phyloP scores from a whole-genome alignment of 1,140 invertebrate genomes.

The Zelostemma sp. region DNA sequence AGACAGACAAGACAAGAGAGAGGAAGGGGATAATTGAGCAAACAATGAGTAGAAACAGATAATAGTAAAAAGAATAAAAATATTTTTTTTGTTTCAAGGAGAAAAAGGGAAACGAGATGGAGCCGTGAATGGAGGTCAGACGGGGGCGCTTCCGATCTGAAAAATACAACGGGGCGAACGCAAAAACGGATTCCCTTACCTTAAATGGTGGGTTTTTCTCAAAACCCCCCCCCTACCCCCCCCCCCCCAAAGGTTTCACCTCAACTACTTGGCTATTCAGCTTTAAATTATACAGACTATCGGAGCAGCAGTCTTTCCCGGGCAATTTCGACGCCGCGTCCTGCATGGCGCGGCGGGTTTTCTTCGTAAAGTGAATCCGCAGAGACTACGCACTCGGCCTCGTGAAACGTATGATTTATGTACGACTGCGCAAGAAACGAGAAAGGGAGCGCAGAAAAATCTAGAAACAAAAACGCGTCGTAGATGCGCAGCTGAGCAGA shows the following conservation, averaged over 20 bases:
- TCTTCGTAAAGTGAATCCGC: constrained; percentile 31
- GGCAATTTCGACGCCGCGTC: constrained; percentile 42
- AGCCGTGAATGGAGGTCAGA: no score
- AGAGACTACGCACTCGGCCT: constrained; percentile 38
- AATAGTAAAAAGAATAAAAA: no score
- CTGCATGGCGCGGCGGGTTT: constrained; percentile 17
- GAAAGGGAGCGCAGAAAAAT: constrained; percentile 22
- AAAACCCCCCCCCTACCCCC: no score
- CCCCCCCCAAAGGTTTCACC: constrained; percentile 13
- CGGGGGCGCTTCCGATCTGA: no score
- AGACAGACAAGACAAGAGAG: no score
- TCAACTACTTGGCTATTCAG: constrained; percentile 32
- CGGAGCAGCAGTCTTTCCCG: constrained; percentile 24
- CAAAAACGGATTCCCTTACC: constrained; percentile 10
- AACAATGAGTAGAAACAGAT: no score
- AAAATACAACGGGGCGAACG: no score
- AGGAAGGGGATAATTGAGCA: no score
- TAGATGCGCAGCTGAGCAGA: constrained; percentile 14
- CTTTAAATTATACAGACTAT: constrained; percentile 52
- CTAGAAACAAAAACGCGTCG: constrained; percentile 36
- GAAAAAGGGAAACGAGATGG: no score
- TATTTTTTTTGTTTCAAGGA: no score
- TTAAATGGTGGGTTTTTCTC: constrained; percentile 20
- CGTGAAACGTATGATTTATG: constrained; percentile 54
- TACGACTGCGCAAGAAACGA: constrained; percentile 21